These are phyloP conservation scores for Catocala nupta DNA, from an alignment of 2,888 invertebrate species.

Conservation along the genomic window DNA sequence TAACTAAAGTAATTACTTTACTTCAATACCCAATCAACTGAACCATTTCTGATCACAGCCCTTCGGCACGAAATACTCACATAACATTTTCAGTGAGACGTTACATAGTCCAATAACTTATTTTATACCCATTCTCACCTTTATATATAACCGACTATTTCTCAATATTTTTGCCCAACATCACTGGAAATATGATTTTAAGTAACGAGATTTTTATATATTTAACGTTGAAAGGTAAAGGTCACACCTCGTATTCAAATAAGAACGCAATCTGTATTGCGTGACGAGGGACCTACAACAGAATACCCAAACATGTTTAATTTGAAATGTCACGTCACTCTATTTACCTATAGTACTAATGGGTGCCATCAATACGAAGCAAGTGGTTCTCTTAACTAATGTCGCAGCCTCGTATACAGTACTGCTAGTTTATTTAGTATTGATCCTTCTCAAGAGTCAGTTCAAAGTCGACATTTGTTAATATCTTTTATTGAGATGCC, in stretches of 20 bases:
- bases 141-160: not conserved
- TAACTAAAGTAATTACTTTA: too few relatives aligned
- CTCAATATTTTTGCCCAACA: not conserved
- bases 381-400: conserved; percentile 53
- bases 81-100: not conserved
- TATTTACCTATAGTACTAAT: conserved; percentile 45
- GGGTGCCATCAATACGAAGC: conserved; percentile 52
- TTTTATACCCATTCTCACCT: not conserved
- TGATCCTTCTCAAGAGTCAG: too few relatives aligned
- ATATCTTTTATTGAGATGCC: too few relatives aligned
- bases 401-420: conserved; percentile 23
- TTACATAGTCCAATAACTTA: conserved; percentile 7
- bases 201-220: conserved; percentile 16
- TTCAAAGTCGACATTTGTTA: too few relatives aligned
- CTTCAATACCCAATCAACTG: too few relatives aligned
- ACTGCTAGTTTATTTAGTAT: not conserved
- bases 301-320: conserved; percentile 9
- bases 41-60: too few relatives aligned
- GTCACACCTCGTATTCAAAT: conserved; percentile 21
- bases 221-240: conserved; percentile 9
- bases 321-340: conserved; percentile 9
- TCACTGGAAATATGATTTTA: not conserved
- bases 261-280: conserved; percentile 32
- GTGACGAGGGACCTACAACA: conserved; percentile 13
- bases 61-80: too few relatives aligned